Percentiles rank a stretch among this genome's conserved stretches.
phyloP scores from a whole-genome alignment of 2,113 vertebrate genomes.

The Odocoileus hemionus region DNA sequence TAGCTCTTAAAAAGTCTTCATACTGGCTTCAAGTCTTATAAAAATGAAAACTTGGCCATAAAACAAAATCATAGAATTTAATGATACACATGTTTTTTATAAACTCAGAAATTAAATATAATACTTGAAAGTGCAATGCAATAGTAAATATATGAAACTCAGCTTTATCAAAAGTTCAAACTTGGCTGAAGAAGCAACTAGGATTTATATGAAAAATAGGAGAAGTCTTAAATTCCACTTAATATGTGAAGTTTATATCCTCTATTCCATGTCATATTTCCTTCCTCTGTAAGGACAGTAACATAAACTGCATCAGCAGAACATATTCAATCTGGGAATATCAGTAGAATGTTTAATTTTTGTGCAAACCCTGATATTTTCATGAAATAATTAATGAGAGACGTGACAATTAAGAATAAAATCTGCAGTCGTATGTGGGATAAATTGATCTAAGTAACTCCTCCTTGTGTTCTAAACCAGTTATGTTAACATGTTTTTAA shows the following conservation, averaged over 20 bases:
- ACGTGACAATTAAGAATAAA: background rate
- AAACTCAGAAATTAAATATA: background rate
- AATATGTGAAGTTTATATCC: background rate
- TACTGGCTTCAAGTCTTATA: background rate
- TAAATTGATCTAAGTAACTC: background rate
- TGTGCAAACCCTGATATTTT: background rate
- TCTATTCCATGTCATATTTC: background rate
- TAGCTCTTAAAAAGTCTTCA: background rate
- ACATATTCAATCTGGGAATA: background rate
- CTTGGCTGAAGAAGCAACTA: background rate
- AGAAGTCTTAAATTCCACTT: background rate
- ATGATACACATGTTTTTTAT: background rate
- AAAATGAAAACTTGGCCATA: background rate
- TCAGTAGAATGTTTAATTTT: background rate
- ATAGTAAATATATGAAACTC: background rate
- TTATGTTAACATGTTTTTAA: background rate
- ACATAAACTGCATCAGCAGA: background rate
- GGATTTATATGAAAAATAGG: background rate
- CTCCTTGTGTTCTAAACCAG: background rate
- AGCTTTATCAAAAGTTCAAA: background rate
- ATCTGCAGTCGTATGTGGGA: background rate
- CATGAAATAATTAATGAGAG: background rate
- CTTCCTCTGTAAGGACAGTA: background rate
- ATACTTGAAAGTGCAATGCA: background rate
- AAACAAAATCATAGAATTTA: background rate